A percentile compares a stretch with the other conserved stretches of the same genome.
These are phyloP conservation scores for Mormoops blainvillei DNA, from an alignment of 2,113 vertebrate species.

Conservation along the genomic window DNA sequence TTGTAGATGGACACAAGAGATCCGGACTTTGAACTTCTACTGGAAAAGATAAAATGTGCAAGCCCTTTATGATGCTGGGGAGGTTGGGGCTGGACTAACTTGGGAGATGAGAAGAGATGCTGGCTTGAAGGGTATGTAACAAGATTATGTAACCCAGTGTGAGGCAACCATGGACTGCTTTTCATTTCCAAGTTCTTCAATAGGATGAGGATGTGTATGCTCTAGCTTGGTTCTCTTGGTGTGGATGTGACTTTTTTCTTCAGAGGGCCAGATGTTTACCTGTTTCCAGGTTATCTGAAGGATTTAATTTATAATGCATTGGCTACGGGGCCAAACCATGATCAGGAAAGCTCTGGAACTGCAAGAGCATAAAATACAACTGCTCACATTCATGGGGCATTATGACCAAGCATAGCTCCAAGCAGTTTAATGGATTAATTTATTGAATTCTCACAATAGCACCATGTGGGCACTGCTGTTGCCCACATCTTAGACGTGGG, in stretches of 20 bases:
- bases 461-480: not conserved
- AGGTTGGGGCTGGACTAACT: not conserved
- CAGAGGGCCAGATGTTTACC: not conserved
- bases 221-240: not conserved
- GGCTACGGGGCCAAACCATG: not conserved
- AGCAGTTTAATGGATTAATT: not conserved
- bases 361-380: not conserved
- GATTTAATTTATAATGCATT: not conserved
- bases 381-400: not conserved
- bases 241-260: not conserved
- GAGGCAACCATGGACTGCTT: accelerated
- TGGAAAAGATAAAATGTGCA: not conserved
- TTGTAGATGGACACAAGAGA: constrained; percentile 41
- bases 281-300: not conserved
- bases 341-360: not conserved
- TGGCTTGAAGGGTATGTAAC: constrained; percentile 26
- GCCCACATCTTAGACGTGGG: not conserved
- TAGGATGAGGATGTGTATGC: accelerated
- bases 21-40: not conserved
- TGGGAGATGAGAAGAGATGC: not conserved
- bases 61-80: not conserved
- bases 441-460: not conserved
- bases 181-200: not conserved
- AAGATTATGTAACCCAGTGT: not conserved
- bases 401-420: not conserved